Base-by-base conservation (phyloP, 1,140 invertebrate genomes). In the Heliothis virescens region DNA sequence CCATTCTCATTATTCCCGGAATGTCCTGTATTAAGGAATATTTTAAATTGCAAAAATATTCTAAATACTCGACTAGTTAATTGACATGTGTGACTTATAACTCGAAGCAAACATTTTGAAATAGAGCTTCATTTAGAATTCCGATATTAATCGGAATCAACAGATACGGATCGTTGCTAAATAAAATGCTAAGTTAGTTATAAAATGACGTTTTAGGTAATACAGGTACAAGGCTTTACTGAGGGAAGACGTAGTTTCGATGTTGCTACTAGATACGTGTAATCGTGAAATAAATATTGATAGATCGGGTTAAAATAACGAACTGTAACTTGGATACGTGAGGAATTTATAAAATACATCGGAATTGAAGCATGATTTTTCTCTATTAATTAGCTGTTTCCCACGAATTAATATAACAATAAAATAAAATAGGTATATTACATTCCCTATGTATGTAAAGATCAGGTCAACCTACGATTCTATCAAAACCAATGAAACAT, bases 41-140 rank as follows among this genome's bases (percentile, higher is more conserved):
- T 71, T 71, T 71, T 52, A 71, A 71, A 71, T 71, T 71, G 48
- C 67, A 71, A 71, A 71, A 53, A 71, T 71, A 71, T 71, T 71
- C 18, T 52, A 53, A 71, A 71, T 53, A 52, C 48, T 71, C 29
- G 9, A n/a, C 12, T n/a, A 16, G 4, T 26, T 71, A 71, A 71
- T 71, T 71, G 67, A 71, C 67, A 71, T 52, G 18, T 52, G 48
- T 53, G 67, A 50, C 67, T 53, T 71, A 71, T 71, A 71, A 53
- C 48, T n/a, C 18, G 48, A 71, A 18, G 48, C 13, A 2, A 52
- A 53, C 48, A 15, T 71, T 71, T 52, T 52, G 48, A 71, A 71
- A 71, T 71, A 50, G 48, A 71, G 67, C 48, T 71, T 71, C 67
- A 52, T 71, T 71, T 71, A 53, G 21, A 52, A 71, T 71, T 71